A percentile compares a stretch with the other conserved stretches of the same genome.
Evolutionary conservation across 2,888 invertebrate species (phyloP).

Genomic region (Cheilosia pagana): DNA sequence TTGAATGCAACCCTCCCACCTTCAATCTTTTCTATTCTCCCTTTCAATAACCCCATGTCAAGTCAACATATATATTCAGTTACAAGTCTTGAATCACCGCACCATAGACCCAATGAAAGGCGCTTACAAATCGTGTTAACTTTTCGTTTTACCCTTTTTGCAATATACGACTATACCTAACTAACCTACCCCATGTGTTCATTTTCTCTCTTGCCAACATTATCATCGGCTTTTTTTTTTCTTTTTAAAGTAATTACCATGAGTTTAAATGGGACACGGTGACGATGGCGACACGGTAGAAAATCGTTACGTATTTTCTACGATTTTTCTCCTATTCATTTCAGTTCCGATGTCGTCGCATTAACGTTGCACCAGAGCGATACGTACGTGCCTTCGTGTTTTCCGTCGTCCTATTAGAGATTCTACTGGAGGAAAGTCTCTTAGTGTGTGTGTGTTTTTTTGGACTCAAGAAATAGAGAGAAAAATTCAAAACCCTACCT

Average conservation of each 20-base stretch:
- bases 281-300: slow-evolving; percentile 14
- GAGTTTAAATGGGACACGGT: slow-evolving; percentile 52
- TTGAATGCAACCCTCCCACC: background rate
- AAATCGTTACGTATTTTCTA: slow-evolving; percentile 61
- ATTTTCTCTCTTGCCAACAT: slow-evolving; percentile 40
- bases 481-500: slow-evolving; percentile 11
- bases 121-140: slow-evolving; percentile 41
- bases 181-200: slow-evolving; percentile 16
- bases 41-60: slow-evolving; percentile 19
- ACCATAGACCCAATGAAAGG: slow-evolving; percentile 28
- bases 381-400: slow-evolving; percentile 49
- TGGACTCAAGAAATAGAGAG: background rate
- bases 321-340: slow-evolving; percentile 60
- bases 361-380: slow-evolving; percentile 41
- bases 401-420: slow-evolving; percentile 15
- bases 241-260: slow-evolving; percentile 65
- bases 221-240: slow-evolving; percentile 48
- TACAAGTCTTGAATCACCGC: slow-evolving; percentile 26
- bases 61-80: background rate
- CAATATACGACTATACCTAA: slow-evolving; percentile 15
- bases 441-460: background rate
- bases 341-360: slow-evolving; percentile 64
- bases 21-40: slow-evolving; percentile 1
- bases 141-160: slow-evolving; percentile 36
- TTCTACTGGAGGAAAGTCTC: background rate